A percentile compares a stretch with the other conserved stretches of the same genome.
Evolutionary conservation across 2,113 vertebrate species (phyloP).

Genomic region (Siniperca knerii): DNA sequence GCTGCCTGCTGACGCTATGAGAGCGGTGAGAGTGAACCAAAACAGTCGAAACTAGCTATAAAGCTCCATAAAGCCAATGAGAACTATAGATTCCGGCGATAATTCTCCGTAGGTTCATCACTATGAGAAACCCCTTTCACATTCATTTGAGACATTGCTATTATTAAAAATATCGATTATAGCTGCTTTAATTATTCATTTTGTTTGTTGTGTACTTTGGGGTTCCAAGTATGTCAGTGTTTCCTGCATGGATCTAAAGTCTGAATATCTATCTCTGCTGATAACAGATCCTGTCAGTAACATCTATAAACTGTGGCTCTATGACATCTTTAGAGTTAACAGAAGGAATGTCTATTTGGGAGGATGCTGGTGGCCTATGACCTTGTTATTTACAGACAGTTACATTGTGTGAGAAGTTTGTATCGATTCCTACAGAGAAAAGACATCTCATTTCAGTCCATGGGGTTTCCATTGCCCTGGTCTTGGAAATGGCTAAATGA

Average conservation of each 20-base stretch:
- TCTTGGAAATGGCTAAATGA: conserved; percentile 68
- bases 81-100: neutral
- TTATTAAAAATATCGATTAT: neutral
- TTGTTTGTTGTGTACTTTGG: neutral
- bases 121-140: neutral
- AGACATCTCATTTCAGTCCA: conserved; percentile 70
- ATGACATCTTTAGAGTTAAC: conserved; percentile 21
- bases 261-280: neutral
- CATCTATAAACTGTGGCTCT: conserved; percentile 17
- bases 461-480: conserved; percentile 43
- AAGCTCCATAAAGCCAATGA: no score
- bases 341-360: conserved; percentile 32
- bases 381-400: conserved; percentile 59
- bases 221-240: neutral
- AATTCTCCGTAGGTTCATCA: neutral
- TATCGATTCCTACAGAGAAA: conserved; percentile 70
- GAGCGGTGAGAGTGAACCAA: neutral
- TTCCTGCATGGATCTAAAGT: neutral
- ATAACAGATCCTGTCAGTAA: conserved; percentile 10
- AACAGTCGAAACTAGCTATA: neutral
- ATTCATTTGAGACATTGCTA: neutral
- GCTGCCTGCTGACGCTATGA: neutral
- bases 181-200: neutral
- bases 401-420: conserved; percentile 51
- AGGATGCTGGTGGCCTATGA: conserved; percentile 51